A percentile compares a stretch with the other conserved stretches of the same genome.
These are phyloP conservation scores for Listronotus bonariensis DNA, from an alignment of 1,140 invertebrate species.

Conservation along the genomic window DNA sequence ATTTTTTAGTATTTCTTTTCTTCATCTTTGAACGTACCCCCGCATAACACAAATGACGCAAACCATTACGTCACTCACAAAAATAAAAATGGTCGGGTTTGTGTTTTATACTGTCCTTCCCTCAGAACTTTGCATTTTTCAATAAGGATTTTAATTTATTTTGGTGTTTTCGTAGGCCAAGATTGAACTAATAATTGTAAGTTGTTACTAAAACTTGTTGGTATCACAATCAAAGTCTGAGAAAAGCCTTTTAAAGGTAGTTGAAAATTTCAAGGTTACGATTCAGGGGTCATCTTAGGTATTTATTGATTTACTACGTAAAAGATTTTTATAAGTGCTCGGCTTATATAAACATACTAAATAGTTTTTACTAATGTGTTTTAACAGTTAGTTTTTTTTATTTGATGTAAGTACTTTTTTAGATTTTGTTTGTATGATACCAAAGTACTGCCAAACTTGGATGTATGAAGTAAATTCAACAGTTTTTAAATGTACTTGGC, in stretches of 20 bases:
- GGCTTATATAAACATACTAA: constrained; percentile 8
- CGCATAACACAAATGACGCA: constrained; percentile 34
- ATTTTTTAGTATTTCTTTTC: background rate
- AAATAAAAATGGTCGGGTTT: constrained; percentile 38
- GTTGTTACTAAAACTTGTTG: background rate
- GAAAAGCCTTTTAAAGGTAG: background rate
- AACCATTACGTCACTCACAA: constrained; percentile 39
- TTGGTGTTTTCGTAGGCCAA: background rate
- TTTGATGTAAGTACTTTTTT: too few species aligned
- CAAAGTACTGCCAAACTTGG: background rate
- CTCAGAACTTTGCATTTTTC: constrained; percentile 8
- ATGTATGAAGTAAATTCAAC: too few species aligned
- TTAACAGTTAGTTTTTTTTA: too few species aligned
- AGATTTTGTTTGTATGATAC: background rate
- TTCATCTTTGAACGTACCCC: background rate
- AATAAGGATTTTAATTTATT: background rate
- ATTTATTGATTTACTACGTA: constrained; percentile 38
- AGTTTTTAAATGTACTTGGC: too few species aligned
- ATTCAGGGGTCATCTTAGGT: constrained; percentile 34
- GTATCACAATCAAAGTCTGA: background rate
- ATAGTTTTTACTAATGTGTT: background rate
- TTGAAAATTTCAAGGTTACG: constrained; percentile 34
- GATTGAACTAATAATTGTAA: constrained; percentile 6
- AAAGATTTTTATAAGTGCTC: constrained; percentile 16
- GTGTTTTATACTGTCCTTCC: constrained; percentile 20